A percentile compares a stretch with the other conserved stretches of the same genome.
Conservation (phyloP, 2,797 vertebrate genomes). For the Linurgus olivaceus region DNA sequence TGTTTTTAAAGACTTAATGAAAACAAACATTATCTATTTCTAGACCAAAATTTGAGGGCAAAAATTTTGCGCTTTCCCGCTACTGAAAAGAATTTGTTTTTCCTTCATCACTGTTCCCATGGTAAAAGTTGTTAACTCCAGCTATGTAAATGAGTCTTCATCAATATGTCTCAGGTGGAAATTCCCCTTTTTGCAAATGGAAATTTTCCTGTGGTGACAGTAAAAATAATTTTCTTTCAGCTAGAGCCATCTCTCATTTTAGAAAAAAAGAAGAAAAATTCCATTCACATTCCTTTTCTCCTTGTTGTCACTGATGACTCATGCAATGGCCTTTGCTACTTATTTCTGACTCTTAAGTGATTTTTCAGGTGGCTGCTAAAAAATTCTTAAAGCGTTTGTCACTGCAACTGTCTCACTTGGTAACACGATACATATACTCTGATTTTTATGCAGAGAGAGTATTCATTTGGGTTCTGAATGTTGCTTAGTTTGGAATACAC, state of each 20-base stretch:
- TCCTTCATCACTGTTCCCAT: conserved; percentile 17
- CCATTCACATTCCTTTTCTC: conserved; percentile 6
- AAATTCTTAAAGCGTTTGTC: conserved; percentile 37
- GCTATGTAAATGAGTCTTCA: conserved; percentile 22
- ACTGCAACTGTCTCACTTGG: background rate
- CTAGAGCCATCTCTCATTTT: background rate
- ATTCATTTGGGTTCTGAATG: background rate
- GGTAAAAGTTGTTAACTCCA: background rate
- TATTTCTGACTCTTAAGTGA: conserved; percentile 51
- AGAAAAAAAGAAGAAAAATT: background rate
- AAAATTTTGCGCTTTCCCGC: conserved; percentile 12
- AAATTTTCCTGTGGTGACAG: background rate
- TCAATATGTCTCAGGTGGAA: conserved; percentile 22
- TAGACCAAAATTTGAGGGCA: conserved; percentile 20
- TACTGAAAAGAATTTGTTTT: background rate
- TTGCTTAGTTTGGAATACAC: background rate
- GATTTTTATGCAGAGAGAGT: background rate
- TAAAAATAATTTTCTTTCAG: background rate
- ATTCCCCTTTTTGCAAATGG: conserved; percentile 11
- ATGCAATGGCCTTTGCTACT: conserved; percentile 14
- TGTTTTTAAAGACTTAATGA: conserved; percentile 23
- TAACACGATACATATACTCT: background rate
- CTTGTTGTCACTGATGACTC: conserved; percentile 38
- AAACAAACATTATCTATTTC: conserved; percentile 58
- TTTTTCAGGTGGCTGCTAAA: conserved; percentile 63